phyloP scores from a whole-genome alignment of 2,888 invertebrate species.

The Metalampra italica region DNA sequence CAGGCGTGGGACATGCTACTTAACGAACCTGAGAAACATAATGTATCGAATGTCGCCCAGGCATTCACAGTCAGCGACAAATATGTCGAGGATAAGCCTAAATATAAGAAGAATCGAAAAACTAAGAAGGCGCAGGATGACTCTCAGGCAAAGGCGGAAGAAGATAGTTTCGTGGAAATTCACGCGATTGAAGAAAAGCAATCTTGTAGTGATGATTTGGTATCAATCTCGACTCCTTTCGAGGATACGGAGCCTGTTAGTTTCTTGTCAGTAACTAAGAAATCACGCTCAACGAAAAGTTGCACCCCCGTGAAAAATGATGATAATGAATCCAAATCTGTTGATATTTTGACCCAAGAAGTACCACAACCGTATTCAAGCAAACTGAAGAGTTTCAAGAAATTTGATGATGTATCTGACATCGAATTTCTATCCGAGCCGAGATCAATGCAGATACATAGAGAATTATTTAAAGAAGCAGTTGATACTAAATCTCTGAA shows the following conservation, averaged over 20 bases:
- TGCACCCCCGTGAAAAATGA: slow-evolving; percentile 42
- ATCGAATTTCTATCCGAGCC: slow-evolving; percentile 25
- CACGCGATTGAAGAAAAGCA: slow-evolving; percentile 66
- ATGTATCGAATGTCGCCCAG: slow-evolving; percentile 22
- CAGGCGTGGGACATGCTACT: slow-evolving; percentile 69
- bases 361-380: slow-evolving; percentile 22
- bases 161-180: slow-evolving; percentile 70
- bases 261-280: slow-evolving; percentile 47
- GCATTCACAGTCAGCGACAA: slow-evolving; percentile 25
- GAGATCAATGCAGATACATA: slow-evolving; percentile 15
- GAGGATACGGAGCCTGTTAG: slow-evolving; percentile 47
- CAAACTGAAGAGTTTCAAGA: slow-evolving; percentile 20
- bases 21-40: slow-evolving; percentile 46
- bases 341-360: slow-evolving; percentile 26
- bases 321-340: slow-evolving; percentile 25
- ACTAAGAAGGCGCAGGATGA: slow-evolving; percentile 53
- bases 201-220: slow-evolving; percentile 52
- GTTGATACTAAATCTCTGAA: slow-evolving; percentile 17
- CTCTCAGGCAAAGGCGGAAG: slow-evolving; percentile 46
- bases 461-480: slow-evolving; percentile 20
- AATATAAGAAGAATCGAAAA: slow-evolving; percentile 55
- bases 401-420: slow-evolving; percentile 17
- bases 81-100: slow-evolving; percentile 50
- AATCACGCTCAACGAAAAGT: slow-evolving; percentile 48
- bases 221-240: slow-evolving; percentile 61